A percentile compares a stretch with the other conserved stretches of the same genome.
phyloP scores from a whole-genome alignment of 1,140 invertebrate genomes.

The Drosophila bocqueti region DNA sequence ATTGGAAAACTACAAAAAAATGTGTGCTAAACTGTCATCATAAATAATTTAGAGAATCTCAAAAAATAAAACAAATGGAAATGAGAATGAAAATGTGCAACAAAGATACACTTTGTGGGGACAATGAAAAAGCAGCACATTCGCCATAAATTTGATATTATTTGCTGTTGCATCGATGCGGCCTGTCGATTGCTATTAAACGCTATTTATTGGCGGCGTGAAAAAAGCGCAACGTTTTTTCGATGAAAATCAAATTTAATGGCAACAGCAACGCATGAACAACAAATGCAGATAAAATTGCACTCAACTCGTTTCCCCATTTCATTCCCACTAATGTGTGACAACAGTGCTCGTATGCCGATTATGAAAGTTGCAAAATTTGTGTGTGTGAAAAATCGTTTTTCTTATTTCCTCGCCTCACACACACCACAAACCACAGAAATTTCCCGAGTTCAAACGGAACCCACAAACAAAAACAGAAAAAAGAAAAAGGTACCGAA shows the following conservation, averaged over 20 bases:
- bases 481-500: not conserved
- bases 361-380: slow-evolving; percentile 28
- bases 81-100: slow-evolving; percentile 39
- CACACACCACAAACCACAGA: slow-evolving; percentile 1
- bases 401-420: slow-evolving; percentile 9
- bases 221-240: slow-evolving; percentile 18
- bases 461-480: not conserved
- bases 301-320: slow-evolving; percentile 21
- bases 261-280: not conserved
- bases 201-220: slow-evolving; percentile 24
- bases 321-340: slow-evolving; percentile 12
- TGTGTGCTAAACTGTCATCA: slow-evolving; percentile 1
- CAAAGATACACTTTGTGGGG: slow-evolving; percentile 31
- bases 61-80: slow-evolving; percentile 4
- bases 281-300: slow-evolving; percentile 27
- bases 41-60: slow-evolving; percentile 19
- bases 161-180: slow-evolving; percentile 31
- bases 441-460: slow-evolving; percentile 20
- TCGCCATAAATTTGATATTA: slow-evolving; percentile 41
- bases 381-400: slow-evolving; percentile 26
- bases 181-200: slow-evolving; percentile 47
- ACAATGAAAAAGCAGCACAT: slow-evolving; percentile 7
- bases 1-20: not conserved
- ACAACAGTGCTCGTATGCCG: slow-evolving; percentile 2
- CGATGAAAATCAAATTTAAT: slow-evolving; percentile 34